Conservation (phyloP, 1,140 invertebrate species). For the Chironomus tepperi region DNA sequence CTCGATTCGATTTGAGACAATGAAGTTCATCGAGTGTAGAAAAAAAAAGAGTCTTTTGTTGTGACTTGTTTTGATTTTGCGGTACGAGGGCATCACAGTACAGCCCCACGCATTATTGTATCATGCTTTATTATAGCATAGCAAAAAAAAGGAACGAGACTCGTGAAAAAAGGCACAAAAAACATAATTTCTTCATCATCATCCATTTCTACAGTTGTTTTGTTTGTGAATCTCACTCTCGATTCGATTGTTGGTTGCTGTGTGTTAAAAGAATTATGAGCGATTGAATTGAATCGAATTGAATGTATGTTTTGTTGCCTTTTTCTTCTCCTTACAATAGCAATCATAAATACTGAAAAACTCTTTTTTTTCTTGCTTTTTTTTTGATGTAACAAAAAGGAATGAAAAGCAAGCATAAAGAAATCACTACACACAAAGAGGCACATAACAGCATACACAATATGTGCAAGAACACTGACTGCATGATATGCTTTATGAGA, state of each 20-base stretch:
- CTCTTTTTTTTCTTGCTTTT: neutral
- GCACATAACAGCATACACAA: too few species aligned
- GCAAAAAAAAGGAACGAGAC: neutral
- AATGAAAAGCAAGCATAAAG: neutral
- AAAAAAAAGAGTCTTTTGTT: neutral
- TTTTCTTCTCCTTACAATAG: neutral
- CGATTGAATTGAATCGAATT: constrained; percentile 2
- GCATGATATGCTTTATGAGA: too few species aligned
- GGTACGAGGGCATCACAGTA: neutral
- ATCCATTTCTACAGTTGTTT: too few species aligned
- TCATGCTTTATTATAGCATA: neutral
- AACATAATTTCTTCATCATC: neutral
- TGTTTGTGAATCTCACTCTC: too few species aligned
- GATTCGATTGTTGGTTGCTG: neutral
- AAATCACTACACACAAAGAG: too few species aligned
- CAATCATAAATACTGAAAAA: too few species aligned
- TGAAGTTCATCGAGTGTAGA: neutral
- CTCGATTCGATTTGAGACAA: neutral
- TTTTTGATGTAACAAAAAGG: neutral
- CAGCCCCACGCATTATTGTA: neutral
- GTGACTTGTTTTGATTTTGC: neutral
- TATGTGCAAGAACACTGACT: too few species aligned
- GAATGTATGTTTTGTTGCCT: constrained; percentile 1
- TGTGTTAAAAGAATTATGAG: neutral
- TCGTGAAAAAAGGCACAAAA: neutral